Evolutionary conservation across 1,140 invertebrate genomes (phyloP).

Genomic region (Drosophila yakuba): DNA sequence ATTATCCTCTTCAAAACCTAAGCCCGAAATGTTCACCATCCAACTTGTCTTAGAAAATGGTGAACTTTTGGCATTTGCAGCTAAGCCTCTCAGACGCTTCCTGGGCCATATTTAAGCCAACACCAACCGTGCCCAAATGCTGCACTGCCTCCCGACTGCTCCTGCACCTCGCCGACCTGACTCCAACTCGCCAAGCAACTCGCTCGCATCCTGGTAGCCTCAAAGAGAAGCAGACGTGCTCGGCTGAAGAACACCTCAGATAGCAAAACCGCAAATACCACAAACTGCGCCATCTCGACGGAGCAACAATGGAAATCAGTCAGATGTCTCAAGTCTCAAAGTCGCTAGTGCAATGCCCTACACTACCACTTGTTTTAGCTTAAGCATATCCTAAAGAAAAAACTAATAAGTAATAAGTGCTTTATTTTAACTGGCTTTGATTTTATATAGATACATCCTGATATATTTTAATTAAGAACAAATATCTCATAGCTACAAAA

Average conservation of each 20-base stretch:
- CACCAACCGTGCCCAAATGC: constrained; percentile 28
- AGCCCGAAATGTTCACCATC: constrained; percentile 3
- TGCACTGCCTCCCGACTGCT: constrained; percentile 11
- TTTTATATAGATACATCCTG: too few species aligned
- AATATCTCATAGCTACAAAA: too few species aligned
- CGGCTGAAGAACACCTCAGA: constrained; percentile 40
- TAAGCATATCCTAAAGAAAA: too few species aligned
- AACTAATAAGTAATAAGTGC: too few species aligned
- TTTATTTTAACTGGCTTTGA: too few species aligned
- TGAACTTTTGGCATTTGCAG: constrained; percentile 31
- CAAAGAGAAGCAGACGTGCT: constrained; percentile 13
- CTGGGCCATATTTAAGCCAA: constrained; percentile 26
- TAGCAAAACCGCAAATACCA: constrained; percentile 33
- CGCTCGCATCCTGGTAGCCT: constrained; percentile 7
- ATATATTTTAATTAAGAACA: too few species aligned
- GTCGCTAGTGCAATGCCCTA: constrained; percentile 11
- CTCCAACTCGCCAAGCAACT: not conserved
- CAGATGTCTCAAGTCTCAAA: not conserved
- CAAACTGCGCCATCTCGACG: constrained; percentile 28
- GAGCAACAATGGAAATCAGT: constrained; percentile 19
- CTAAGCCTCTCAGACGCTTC: constrained; percentile 29
- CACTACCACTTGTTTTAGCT: not conserved
- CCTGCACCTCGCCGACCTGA: constrained; percentile 3
- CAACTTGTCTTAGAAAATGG: constrained; percentile 10
- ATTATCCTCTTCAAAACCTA: constrained; percentile 27